phyloP scores from a whole-genome alignment of 2,113 vertebrate genomes.

The Dasyornis broadbenti region DNA sequence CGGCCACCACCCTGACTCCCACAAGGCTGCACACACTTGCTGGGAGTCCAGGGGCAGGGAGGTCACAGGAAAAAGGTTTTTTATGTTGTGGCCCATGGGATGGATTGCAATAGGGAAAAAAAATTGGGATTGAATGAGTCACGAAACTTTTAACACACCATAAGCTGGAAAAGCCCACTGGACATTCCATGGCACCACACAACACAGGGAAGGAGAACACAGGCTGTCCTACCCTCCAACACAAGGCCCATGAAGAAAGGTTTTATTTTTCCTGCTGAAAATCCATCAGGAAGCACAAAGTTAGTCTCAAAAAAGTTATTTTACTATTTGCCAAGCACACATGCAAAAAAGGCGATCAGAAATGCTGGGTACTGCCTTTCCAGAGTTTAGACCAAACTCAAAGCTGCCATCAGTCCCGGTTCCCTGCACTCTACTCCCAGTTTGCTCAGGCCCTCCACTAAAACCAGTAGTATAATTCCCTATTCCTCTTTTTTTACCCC shows the following conservation, averaged over 20 bases:
- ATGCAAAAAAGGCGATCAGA: neutral
- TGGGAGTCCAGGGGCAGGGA: neutral
- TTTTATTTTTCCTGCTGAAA: neutral
- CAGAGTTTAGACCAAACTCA: neutral
- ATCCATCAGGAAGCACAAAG: neutral
- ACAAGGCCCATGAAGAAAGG: neutral
- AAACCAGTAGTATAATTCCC: neutral
- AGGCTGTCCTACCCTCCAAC: neutral
- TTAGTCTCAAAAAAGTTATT: neutral
- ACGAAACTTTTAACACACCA: neutral
- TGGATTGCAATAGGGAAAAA: neutral
- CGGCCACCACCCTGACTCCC: neutral
- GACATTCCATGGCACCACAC: fast-evolving
- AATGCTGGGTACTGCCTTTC: fast-evolving
- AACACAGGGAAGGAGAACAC: fast-evolving
- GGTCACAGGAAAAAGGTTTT: neutral
- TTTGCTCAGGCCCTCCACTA: neutral
- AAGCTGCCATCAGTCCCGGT: neutral
- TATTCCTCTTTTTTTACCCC: neutral
- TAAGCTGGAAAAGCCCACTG: neutral
- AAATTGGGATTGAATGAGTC: neutral
- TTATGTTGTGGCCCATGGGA: neutral
- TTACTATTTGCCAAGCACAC: neutral
- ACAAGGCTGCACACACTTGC: neutral
- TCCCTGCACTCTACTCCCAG: neutral